phyloP scores from a whole-genome alignment of 2,797 vertebrate species.

The Chaetodon trifasciatus region DNA sequence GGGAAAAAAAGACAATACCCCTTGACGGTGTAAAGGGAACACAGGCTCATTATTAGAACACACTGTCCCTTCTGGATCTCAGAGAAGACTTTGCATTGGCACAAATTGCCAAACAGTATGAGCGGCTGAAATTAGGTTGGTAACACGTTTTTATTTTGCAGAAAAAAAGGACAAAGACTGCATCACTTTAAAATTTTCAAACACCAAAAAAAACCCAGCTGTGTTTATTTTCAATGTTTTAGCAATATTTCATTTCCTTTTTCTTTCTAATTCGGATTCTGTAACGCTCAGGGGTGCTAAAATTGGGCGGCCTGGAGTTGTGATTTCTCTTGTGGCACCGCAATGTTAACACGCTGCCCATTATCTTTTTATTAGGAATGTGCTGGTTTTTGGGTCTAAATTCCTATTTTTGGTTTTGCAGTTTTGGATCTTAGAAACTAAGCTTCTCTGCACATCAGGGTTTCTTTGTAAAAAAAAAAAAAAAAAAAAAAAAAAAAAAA shows the following conservation, averaged over 20 bases:
- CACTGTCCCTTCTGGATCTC: conserved; percentile 30
- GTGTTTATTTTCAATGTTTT: neutral
- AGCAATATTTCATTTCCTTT: neutral
- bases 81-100: conserved; percentile 36
- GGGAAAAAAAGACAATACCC: conserved; percentile 45
- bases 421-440: neutral
- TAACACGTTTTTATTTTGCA: neutral
- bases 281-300: conserved; percentile 12
- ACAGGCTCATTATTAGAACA: conserved; percentile 40
- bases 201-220: too few relatives aligned
- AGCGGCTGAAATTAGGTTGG: neutral
- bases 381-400: neutral
- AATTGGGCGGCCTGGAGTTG: conserved; percentile 16
- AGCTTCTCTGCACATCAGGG: conserved; percentile 10
- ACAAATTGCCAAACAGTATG: conserved; percentile 25
- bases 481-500: neutral
- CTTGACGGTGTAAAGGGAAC: conserved; percentile 31
- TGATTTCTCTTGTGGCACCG: neutral
- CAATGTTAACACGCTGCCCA: conserved; percentile 11
- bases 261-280: neutral
- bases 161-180: neutral
- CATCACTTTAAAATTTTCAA: too few relatives aligned
- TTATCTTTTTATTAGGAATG: neutral
- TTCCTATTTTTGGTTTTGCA: neutral
- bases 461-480: neutral